A percentile compares a stretch with the other conserved stretches of the same genome.
These are phyloP conservation scores for Periparus ater DNA, from an alignment of 2,797 vertebrate species.

Conservation along the genomic window DNA sequence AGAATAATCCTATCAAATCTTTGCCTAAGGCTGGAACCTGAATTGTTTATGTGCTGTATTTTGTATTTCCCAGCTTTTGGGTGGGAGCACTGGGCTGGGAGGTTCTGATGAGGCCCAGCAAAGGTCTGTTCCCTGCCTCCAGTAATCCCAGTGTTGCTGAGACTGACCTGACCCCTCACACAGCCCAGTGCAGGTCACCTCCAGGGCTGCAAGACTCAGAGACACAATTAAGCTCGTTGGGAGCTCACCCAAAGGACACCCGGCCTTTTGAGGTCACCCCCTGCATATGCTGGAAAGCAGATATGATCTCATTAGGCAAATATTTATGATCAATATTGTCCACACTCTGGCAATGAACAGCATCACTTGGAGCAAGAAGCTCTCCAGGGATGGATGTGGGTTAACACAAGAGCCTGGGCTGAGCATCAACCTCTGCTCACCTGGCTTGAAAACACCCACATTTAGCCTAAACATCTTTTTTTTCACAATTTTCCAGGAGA, in stretches of 20 bases:
- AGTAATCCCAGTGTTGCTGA: neutral
- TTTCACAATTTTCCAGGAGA: neutral
- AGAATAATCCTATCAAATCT: neutral
- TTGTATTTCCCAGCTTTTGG: neutral
- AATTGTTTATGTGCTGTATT: neutral
- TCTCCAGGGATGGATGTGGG: neutral
- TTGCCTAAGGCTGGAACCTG: neutral
- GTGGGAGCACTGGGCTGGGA: neutral
- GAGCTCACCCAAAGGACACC: conserved; percentile 20
- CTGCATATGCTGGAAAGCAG: conserved; percentile 9
- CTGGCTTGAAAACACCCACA: conserved; percentile 20
- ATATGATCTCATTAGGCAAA: conserved; percentile 49
- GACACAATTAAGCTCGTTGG: neutral
- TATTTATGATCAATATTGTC: conserved; percentile 50
- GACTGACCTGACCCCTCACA: neutral
- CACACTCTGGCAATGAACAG: neutral
- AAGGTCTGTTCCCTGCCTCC: neutral
- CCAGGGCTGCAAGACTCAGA: neutral
- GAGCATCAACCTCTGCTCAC: neutral
- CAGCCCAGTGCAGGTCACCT: neutral
- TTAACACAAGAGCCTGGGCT: neutral
- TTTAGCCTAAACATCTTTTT: neutral
- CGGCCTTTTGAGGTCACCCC: conserved; percentile 11
- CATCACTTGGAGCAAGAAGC: neutral
- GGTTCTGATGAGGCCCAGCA: neutral